Percentiles rank a stretch among this genome's conserved stretches.
phyloP scores from a whole-genome alignment of 2,888 invertebrate species.

The Meiosimyza platycephala region DNA sequence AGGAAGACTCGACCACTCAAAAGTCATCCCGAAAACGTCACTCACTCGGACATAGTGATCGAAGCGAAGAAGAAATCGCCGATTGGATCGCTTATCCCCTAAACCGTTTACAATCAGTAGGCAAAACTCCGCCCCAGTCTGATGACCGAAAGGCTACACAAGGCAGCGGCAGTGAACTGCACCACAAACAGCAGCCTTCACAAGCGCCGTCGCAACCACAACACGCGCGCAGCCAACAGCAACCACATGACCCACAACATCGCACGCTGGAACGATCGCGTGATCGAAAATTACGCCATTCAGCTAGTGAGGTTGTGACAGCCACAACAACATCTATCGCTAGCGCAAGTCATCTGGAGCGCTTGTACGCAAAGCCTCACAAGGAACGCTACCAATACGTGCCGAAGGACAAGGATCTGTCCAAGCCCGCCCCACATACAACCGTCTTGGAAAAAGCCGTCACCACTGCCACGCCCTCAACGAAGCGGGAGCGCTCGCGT shows the following conservation, averaged over 20 bases:
- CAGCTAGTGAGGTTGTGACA: slow-evolving; percentile 65
- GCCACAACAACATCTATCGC: slow-evolving; percentile 48
- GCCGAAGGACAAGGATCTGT: slow-evolving; percentile 57
- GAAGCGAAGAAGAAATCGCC: slow-evolving; percentile 58
- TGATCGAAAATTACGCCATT: slow-evolving; percentile 63
- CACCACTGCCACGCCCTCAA: slow-evolving; percentile 41
- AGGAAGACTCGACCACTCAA: slow-evolving; percentile 60
- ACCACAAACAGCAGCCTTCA: slow-evolving; percentile 45
- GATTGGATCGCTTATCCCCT: slow-evolving; percentile 67
- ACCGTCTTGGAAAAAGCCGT: slow-evolving; percentile 41
- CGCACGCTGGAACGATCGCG: slow-evolving; percentile 49
- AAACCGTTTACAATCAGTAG: slow-evolving; percentile 61
- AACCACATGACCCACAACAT: slow-evolving; percentile 48
- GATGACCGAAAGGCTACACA: slow-evolving; percentile 44
- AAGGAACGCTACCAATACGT: slow-evolving; percentile 66
- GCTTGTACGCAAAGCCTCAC: slow-evolving; percentile 63
- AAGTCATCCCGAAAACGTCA: slow-evolving; percentile 62
- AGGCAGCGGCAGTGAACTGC: slow-evolving; percentile 52
- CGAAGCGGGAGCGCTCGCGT: slow-evolving; percentile 64
- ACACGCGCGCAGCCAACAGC: slow-evolving; percentile 35
- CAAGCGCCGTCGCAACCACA: slow-evolving; percentile 48
- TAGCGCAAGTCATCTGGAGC: slow-evolving; percentile 56
- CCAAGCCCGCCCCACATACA: slow-evolving; percentile 46
- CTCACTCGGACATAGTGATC: slow-evolving; percentile 64
- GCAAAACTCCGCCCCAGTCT: slow-evolving; percentile 52